Conservation (phyloP, 2,888 invertebrate genomes). For the Drosophila prostipennis region DNA sequence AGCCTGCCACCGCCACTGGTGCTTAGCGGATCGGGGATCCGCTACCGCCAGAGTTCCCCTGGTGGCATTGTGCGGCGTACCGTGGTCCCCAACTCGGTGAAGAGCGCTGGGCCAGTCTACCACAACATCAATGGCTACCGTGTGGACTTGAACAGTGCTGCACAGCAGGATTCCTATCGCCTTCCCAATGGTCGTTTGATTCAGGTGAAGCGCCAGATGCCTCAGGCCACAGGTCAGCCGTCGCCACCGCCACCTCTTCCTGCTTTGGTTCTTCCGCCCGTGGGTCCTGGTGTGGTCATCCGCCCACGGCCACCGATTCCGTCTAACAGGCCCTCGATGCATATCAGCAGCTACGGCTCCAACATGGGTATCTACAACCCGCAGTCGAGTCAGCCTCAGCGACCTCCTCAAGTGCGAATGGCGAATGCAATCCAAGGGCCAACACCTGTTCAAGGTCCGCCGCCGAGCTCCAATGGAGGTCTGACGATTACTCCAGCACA, state of each 20-base stretch:
- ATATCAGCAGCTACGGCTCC: constrained; percentile 33
- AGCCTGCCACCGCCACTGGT: constrained; percentile 80
- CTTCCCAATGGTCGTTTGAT: constrained; percentile 84
- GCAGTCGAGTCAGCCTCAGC: constrained; percentile 61
- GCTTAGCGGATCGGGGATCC: constrained; percentile 77
- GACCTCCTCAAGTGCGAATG: constrained; percentile 71
- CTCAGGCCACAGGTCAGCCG: constrained; percentile 31
- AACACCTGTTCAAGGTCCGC: constrained; percentile 16
- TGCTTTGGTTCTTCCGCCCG: constrained; percentile 11
- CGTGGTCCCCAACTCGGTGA: constrained; percentile 68
- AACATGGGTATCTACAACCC: constrained; percentile 72
- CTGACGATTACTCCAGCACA: constrained; percentile 40
- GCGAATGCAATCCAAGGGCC: constrained; percentile 48
- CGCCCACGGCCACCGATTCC: constrained; percentile 35
- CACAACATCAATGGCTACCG: constrained; percentile 84
- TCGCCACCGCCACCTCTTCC: constrained; percentile 35
- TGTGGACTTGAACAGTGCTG: constrained; percentile 84
- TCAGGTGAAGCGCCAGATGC: constrained; percentile 83
- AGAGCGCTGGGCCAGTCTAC: constrained; percentile 80
- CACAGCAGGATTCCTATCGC: constrained; percentile 84
- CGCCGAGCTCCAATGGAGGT: constrained; percentile 36
- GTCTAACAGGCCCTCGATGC: neutral
- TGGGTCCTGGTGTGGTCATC: constrained; percentile 55
- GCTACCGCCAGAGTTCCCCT: constrained; percentile 69
- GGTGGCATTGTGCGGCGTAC: constrained; percentile 72